Evolutionary conservation across 2,888 invertebrate species (phyloP).

Genomic region (Tachina fera): DNA sequence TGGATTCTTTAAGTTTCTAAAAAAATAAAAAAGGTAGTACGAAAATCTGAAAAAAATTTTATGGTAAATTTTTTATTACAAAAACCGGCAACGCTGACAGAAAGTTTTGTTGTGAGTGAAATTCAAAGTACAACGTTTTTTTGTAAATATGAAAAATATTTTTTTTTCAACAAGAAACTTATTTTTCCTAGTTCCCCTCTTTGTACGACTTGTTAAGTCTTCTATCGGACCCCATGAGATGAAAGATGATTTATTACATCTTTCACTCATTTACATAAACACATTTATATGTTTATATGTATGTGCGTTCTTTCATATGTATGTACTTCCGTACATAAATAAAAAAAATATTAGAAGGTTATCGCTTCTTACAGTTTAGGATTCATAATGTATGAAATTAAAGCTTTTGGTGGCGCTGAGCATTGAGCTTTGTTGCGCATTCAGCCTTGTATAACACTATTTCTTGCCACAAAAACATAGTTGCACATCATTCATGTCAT

Average conservation of each 20-base stretch:
- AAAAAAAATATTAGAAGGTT: not conserved
- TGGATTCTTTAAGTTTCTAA: no score
- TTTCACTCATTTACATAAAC: slow-evolving; percentile 78
- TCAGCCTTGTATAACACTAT: no score
- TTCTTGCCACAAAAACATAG: not conserved
- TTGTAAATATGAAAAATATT: slow-evolving; percentile 79
- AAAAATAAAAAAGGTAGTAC: no score
- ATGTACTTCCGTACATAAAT: not conserved
- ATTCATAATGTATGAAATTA: no score
- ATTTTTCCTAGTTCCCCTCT: not conserved
- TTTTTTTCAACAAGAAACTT: slow-evolving; percentile 29
- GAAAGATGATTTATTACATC: slow-evolving; percentile 71
- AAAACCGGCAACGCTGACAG: no score
- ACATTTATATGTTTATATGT: not conserved
- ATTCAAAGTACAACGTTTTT: slow-evolving; percentile 19
- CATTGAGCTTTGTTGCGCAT: no score
- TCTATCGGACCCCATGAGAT: no score
- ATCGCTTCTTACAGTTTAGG: no score
- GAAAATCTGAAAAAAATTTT: no score
- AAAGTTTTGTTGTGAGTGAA: not conserved
- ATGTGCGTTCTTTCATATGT: no score
- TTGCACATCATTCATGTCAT: slow-evolving; percentile 50
- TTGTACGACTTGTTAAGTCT: not conserved
- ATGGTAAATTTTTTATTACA: no score
- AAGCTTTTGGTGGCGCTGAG: no score